Conservation (phyloP, 2,888 invertebrate species). For the Kuschelorhynchus macadamiae region DNA sequence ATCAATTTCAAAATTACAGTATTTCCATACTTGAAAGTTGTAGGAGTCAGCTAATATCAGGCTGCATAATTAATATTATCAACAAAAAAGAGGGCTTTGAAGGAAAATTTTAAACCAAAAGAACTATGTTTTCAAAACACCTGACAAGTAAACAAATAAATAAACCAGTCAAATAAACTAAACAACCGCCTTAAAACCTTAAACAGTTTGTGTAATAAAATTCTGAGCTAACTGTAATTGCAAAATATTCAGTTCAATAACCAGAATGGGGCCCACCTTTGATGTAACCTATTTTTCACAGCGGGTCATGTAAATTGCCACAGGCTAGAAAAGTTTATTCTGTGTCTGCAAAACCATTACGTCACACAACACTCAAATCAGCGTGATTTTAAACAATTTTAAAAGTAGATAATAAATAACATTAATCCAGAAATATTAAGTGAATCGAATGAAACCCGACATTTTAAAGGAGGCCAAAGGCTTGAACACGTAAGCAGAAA, state of each 20-base stretch:
- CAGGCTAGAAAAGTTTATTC: conserved; percentile 45
- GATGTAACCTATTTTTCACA: conserved; percentile 50
- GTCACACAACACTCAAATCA: conserved; percentile 57
- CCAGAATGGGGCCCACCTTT: conserved; percentile 52
- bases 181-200: conserved; percentile 9
- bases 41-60: no score
- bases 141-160: conserved; percentile 4
- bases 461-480: conserved; percentile 39
- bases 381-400: conserved; percentile 32
- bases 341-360: conserved; percentile 58
- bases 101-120: no score
- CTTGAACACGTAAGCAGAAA: conserved; percentile 58
- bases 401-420: conserved; percentile 10
- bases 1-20: no score
- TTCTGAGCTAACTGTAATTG: conserved; percentile 48
- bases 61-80: no score
- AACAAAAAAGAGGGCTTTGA: no score
- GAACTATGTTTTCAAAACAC: no score
- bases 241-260: conserved; percentile 52
- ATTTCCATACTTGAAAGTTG: no score
- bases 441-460: conserved; percentile 4
- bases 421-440: conserved; percentile 11
- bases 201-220: conserved; percentile 36
- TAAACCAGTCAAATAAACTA: no score
- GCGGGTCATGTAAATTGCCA: conserved; percentile 48